These are phyloP conservation scores for Brenthis ino DNA, from an alignment of 2,888 invertebrate genomes.

Conservation along the genomic window DNA sequence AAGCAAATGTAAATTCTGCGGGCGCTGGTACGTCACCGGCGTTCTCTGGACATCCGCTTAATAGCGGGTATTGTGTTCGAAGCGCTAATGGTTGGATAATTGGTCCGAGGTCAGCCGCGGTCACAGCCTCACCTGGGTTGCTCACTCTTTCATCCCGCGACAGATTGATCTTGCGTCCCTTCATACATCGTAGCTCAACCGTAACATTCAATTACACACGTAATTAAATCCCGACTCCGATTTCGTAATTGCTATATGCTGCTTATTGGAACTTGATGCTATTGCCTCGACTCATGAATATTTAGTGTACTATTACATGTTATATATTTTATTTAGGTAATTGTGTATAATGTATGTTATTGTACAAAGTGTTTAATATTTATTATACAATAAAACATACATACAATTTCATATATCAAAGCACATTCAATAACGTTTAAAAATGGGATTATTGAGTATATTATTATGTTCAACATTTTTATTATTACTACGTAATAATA, in stretches of 20 bases:
- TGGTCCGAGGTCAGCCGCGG: conserved; percentile 62
- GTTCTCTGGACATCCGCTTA: conserved; percentile 69
- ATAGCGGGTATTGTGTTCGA: conserved; percentile 69
- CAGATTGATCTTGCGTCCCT: conserved; percentile 43
- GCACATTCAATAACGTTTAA: not conserved
- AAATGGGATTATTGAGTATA: too few species aligned
- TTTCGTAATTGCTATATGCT: conserved; percentile 50
- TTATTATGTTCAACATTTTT: too few species aligned
- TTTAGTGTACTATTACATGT: conserved; percentile 15
- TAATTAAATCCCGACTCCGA: conserved; percentile 57
- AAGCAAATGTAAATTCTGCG: conserved; percentile 78
- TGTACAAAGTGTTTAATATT: not conserved
- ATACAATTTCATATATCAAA: not conserved
- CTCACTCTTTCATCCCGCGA: conserved; percentile 45
- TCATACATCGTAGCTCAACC: conserved; percentile 47
- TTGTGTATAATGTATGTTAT: conserved; percentile 8
- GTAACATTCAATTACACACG: conserved; percentile 60
- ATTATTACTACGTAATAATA: not conserved
- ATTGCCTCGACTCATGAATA: conserved; percentile 16
- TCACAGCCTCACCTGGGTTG: conserved; percentile 56
- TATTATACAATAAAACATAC: not conserved
- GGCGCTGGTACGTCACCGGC: conserved; percentile 50
- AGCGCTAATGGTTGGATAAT: conserved; percentile 74
- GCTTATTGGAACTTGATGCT: conserved; percentile 43
- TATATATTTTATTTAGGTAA: conserved; percentile 5